Conservation (phyloP, 30 jellyfish, hydroid and myxozoan species). For the Pelagia noctiluca region DNA sequence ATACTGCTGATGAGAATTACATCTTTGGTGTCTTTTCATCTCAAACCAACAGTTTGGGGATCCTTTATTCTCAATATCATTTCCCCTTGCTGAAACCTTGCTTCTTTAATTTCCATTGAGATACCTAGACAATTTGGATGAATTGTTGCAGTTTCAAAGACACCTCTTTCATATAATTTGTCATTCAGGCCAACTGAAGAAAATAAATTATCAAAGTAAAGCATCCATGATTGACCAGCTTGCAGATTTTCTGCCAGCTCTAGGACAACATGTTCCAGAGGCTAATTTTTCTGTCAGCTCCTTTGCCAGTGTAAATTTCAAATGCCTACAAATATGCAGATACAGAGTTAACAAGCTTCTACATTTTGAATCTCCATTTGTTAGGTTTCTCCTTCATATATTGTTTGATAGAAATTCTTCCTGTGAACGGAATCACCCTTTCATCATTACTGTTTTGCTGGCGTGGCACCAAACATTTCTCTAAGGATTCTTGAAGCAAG, state of each 20-base stretch:
- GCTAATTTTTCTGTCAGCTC: slow-evolving; percentile 7
- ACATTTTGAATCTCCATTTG: neutral
- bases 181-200: slow-evolving; percentile 39
- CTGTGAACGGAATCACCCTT: slow-evolving; percentile 37
- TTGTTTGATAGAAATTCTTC: slow-evolving; percentile 40
- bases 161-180: slow-evolving; percentile 25
- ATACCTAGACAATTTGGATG: slow-evolving; percentile 20
- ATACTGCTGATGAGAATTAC: slow-evolving; percentile 29
- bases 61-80: slow-evolving; percentile 39
- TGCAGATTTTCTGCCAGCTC: slow-evolving; percentile 42
- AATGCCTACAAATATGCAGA: slow-evolving; percentile 16
- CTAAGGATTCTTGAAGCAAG: slow-evolving; percentile 11
- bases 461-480: slow-evolving; percentile 19
- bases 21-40: slow-evolving; percentile 47
- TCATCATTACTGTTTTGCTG: slow-evolving; percentile 34
- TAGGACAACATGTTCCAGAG: slow-evolving; percentile 24
- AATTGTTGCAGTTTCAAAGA: slow-evolving; percentile 50
- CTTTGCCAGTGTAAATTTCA: slow-evolving; percentile 35
- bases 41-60: slow-evolving; percentile 28
- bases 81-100: slow-evolving; percentile 37
- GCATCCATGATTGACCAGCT: slow-evolving; percentile 32
- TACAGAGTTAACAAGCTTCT: slow-evolving; percentile 1
- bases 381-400: slow-evolving; percentile 27
- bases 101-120: slow-evolving; percentile 27
- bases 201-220: slow-evolving; percentile 23